Base-by-base conservation (phyloP, 2,113 vertebrate genomes). In the Pteronura brasiliensis region DNA sequence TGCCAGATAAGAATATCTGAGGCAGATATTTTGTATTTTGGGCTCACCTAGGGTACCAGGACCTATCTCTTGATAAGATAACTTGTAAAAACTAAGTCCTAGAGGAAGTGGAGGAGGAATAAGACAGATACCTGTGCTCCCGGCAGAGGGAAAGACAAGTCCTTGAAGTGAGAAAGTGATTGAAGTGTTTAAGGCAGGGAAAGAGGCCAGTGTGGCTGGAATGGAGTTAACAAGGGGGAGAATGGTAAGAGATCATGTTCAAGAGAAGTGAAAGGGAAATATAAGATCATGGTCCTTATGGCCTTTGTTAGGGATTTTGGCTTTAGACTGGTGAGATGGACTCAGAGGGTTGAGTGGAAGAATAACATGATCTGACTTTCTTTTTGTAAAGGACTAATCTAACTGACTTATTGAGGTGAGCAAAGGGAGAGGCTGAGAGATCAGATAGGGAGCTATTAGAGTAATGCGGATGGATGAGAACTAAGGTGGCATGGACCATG, bases 321-420 rank as follows among this genome's bases (percentile, higher is more conserved):
- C 63, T 85, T 95, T 67, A 90, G 15, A 55, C 12, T 67, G 31
- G 27, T 65, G 36, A 95, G 47, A n/a, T 72, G 44, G 36, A 59
- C 34, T 76, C 61, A 39, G 59, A 96, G 18, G 47, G 12, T 81
- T 96, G 39, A 85, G n/a, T 44, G 49, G n/a, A 90, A 79, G 63
- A 77, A 27, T 93, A 79, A 34, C 8, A 36, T 81, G 69, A 69
- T 49, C 49, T 96, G 42, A 96, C 49, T 90, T 88, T 88, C 44
- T 83, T 96, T 96, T 87, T 97, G 86, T 80, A 93, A 96, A 94
- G 55, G 57, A 44, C 47, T 76, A 57, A 42, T 65, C 20, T 92
- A 15, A 69, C 15, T 90, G n/a, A 52, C 42, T 80, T 93, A 39
- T 76, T 71, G 74, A 96, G 86, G 71, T 88, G 61, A 82, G 20